These are phyloP conservation scores for Hoplostethus atlanticus DNA, from an alignment of 2,797 vertebrate genomes.

Conservation along the genomic window DNA sequence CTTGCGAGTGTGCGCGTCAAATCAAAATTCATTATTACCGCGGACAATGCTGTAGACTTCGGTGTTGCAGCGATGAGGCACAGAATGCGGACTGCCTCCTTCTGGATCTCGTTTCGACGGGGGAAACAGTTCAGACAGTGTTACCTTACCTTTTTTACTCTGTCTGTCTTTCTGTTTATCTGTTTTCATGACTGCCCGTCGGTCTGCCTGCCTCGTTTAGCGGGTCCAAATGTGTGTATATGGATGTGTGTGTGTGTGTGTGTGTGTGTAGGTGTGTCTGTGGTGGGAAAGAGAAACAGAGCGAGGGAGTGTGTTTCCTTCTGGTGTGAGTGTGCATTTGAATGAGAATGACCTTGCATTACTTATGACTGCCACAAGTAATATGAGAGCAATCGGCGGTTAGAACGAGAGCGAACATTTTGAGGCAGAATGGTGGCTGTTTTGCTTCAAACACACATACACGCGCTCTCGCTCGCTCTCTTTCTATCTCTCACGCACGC, in stretches of 20 bases:
- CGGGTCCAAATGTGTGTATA: slow-evolving; percentile 14
- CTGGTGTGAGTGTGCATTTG: slow-evolving; percentile 77
- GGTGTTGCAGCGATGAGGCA: slow-evolving; percentile 22
- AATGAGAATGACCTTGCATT: slow-evolving; percentile 84
- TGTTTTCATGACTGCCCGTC: slow-evolving; percentile 50
- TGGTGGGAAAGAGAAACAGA: slow-evolving; percentile 75
- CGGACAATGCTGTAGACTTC: slow-evolving; percentile 15
- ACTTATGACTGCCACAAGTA: slow-evolving; percentile 81
- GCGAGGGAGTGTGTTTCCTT: slow-evolving; percentile 72
- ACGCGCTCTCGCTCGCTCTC: slow-evolving; percentile 20
- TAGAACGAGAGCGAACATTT: slow-evolving; percentile 71
- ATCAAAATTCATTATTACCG: slow-evolving; percentile 36
- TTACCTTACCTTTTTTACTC: not conserved
- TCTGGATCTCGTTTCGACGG: not conserved
- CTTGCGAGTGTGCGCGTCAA: not conserved
- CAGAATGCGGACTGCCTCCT: slow-evolving; percentile 51
- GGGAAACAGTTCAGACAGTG: not conserved
- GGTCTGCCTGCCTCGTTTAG: slow-evolving; percentile 36
- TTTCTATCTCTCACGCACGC: not conserved
- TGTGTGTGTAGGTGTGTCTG: slow-evolving; percentile 65
- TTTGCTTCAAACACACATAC: slow-evolving; percentile 57
- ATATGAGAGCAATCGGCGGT: slow-evolving; percentile 76
- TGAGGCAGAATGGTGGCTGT: slow-evolving; percentile 61
- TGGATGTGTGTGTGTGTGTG: slow-evolving; percentile 31
- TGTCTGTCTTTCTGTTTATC: slow-evolving; percentile 43